phyloP scores from a whole-genome alignment of 2,113 vertebrate genomes.

The Tenrec ecaudatus region DNA sequence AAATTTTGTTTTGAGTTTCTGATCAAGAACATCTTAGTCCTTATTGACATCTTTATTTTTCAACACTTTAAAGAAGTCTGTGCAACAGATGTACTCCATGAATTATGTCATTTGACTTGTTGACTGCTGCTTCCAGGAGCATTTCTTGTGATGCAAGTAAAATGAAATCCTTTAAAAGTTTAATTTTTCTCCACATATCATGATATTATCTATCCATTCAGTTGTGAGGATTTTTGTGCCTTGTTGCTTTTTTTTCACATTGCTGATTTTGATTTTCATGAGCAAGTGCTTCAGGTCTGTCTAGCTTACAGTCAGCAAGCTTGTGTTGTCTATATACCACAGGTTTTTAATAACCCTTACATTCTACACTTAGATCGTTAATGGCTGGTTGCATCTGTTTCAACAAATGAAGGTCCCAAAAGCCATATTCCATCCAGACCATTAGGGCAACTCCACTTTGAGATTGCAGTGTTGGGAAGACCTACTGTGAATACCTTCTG shows the following conservation, averaged over 20 bases:
- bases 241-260: background rate
- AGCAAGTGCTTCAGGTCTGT: too few relatives aligned
- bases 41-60: background rate
- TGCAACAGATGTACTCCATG: background rate
- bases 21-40: background rate
- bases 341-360: too few relatives aligned
- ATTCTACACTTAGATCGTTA: too few relatives aligned
- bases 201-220: background rate
- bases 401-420: too few relatives aligned
- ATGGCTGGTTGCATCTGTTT: too few relatives aligned
- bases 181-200: background rate
- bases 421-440: too few relatives aligned
- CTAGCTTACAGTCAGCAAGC: too few relatives aligned
- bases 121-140: background rate
- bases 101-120: background rate
- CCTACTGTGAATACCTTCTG: too few relatives aligned
- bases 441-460: too few relatives aligned
- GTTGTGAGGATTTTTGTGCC: background rate
- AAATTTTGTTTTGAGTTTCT: too few relatives aligned
- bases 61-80: background rate
- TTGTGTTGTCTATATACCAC: too few relatives aligned
- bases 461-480: too few relatives aligned
- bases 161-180: background rate
- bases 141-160: background rate
- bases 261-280: background rate